These are phyloP conservation scores for Rotaria magnacalcarata DNA, from an alignment of 2,888 invertebrate genomes.

Conservation along the genomic window DNA sequence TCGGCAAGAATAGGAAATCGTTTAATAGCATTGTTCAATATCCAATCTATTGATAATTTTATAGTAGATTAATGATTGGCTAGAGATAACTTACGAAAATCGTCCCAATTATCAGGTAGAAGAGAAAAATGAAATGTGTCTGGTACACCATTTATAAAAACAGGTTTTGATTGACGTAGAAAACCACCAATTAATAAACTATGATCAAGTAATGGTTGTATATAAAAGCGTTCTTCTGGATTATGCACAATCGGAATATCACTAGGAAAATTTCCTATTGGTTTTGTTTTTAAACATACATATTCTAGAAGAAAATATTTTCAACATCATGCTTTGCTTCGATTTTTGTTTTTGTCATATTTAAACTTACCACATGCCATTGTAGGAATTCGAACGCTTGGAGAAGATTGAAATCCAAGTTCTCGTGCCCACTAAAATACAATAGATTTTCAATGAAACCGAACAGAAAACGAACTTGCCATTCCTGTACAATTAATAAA, in stretches of 20 bases:
- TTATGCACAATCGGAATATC: conserved; percentile 62
- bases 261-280: neutral
- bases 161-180: conserved; percentile 82
- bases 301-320: neutral
- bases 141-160: conserved; percentile 71
- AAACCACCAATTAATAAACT: conserved; percentile 82
- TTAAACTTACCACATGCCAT: conserved; percentile 70
- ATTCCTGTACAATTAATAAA: conserved; percentile 93
- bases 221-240: conserved; percentile 67
- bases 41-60: neutral
- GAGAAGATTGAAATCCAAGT: conserved; percentile 77
- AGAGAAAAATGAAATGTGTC: conserved; percentile 59
- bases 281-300: conserved; percentile 12
- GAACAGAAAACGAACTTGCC: conserved; percentile 58
- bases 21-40: conserved; percentile 73
- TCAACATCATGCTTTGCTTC: neutral
- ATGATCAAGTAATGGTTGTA: conserved; percentile 68
- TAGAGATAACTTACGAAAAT: conserved; percentile 68
- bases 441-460: neutral
- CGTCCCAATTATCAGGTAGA: conserved; percentile 80
- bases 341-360: neutral
- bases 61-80: neutral
- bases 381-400: conserved; percentile 78
- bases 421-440: conserved; percentile 74
- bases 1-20: conserved; percentile 75